These are phyloP conservation scores for Diplodus sargus DNA, from an alignment of 2,797 vertebrate genomes.

Conservation along the genomic window DNA sequence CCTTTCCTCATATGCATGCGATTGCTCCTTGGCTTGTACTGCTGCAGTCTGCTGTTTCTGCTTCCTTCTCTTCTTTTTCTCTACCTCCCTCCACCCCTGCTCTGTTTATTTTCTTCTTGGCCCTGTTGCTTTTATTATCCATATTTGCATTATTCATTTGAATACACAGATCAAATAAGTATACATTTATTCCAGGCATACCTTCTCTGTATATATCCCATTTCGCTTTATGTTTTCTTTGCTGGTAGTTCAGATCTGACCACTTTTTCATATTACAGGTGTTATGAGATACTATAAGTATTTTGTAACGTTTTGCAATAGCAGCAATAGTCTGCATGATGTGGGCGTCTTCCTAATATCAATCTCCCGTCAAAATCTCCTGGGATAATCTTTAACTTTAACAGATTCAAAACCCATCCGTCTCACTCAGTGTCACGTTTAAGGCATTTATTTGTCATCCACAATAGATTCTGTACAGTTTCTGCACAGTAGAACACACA, in stretches of 20 bases:
- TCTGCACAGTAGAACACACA: neutral
- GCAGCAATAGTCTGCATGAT: neutral
- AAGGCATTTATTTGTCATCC: constrained; percentile 1
- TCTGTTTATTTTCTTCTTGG: constrained; percentile 5
- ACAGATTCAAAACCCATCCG: constrained; percentile 5
- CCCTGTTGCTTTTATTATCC: constrained; percentile 26
- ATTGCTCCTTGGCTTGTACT: neutral
- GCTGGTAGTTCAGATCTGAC: constrained; percentile 35
- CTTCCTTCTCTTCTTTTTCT: constrained; percentile 2
- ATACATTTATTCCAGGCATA: neutral
- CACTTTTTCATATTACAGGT: constrained; percentile 38
- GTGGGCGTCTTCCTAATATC: neutral
- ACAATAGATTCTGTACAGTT: neutral
- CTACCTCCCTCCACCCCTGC: neutral
- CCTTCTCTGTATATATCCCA: neutral
- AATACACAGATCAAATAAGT: constrained; percentile 34
- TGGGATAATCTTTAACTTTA: constrained; percentile 6
- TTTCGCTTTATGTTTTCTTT: constrained; percentile 6
- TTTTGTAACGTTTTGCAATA: neutral
- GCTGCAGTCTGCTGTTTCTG: constrained; percentile 3
- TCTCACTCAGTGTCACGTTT: neutral
- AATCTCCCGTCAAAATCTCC: neutral
- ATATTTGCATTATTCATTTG: constrained; percentile 41
- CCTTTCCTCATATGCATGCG: neutral
- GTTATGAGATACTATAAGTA: neutral